A percentile compares a stretch with the other conserved stretches of the same genome.
phyloP scores from a whole-genome alignment of 2,888 invertebrate species.

The Dolichopus griseipennis region DNA sequence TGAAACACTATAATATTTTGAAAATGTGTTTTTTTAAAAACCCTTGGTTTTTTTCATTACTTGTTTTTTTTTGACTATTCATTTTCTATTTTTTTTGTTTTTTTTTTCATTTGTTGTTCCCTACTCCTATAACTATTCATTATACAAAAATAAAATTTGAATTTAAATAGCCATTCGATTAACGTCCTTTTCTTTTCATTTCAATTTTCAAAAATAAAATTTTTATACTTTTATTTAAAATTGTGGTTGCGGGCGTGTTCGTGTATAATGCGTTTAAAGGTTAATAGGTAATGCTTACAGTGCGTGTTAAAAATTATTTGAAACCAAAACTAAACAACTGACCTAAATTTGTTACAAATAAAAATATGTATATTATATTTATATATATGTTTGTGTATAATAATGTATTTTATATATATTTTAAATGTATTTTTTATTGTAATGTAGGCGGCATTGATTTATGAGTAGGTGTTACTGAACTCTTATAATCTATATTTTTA shows the following conservation, averaged over 20 bases:
- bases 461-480: neutral
- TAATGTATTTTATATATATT: neutral
- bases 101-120: neutral
- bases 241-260: no score
- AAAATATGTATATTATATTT: neutral
- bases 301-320: neutral
- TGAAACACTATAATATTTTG: no score
- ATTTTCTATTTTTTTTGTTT: no score
- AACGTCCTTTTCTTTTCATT: neutral
- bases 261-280: neutral
- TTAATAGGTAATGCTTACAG: neutral
- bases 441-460: neutral
- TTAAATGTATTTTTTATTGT: neutral
- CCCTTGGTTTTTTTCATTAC: no score
- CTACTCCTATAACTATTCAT: no score
- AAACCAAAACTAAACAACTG: neutral
- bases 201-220: no score
- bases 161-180: neutral
- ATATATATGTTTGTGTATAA: no score
- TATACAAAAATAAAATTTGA: no score
- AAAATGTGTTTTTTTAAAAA: no score
- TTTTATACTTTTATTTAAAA: no score
- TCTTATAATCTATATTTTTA: neutral
- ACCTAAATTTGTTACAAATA: neutral
- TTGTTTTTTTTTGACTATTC: no score